Evolutionary conservation across 2,113 vertebrate species (phyloP).

Genomic region (Nannospalax galili): DNA sequence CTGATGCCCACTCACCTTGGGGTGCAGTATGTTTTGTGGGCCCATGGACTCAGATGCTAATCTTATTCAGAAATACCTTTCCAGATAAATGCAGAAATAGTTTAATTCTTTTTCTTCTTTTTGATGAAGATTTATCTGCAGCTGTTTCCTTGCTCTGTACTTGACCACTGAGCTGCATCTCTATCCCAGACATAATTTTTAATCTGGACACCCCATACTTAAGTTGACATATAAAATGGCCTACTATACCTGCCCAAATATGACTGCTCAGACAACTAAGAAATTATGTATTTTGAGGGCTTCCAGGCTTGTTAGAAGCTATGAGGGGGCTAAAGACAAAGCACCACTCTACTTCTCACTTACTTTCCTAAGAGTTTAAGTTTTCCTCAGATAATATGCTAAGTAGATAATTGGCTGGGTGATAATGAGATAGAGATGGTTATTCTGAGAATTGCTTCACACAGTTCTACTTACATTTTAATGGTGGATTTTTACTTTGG

Average conservation of each 20-base stretch:
- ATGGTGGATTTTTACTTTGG: slow-evolving; percentile 36
- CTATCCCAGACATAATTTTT: background rate
- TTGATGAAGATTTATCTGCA: background rate
- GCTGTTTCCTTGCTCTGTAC: background rate
- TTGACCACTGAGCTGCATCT: background rate
- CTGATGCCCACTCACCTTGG: no score
- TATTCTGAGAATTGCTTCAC: slow-evolving; percentile 42
- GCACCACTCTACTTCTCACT: background rate
- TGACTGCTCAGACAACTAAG: background rate
- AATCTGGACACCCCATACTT: background rate
- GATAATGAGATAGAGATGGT: slow-evolving; percentile 46
- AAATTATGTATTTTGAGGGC: background rate
- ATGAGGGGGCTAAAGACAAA: background rate
- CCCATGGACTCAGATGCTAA: background rate
- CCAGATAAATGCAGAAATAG: background rate
- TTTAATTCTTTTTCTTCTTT: background rate
- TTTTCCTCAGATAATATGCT: background rate
- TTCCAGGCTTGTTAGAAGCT: background rate
- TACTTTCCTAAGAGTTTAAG: slow-evolving; percentile 39
- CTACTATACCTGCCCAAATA: background rate
- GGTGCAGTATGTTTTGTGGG: background rate
- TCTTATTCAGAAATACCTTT: background rate
- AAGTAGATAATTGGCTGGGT: slow-evolving; percentile 37
- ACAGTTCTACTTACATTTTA: slow-evolving; percentile 53
- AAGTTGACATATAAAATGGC: background rate